Evolutionary conservation across 2,888 invertebrate species (phyloP), one percentile per base, ranked within the genome.

Genomic region (Nycteola revayana): DNA sequence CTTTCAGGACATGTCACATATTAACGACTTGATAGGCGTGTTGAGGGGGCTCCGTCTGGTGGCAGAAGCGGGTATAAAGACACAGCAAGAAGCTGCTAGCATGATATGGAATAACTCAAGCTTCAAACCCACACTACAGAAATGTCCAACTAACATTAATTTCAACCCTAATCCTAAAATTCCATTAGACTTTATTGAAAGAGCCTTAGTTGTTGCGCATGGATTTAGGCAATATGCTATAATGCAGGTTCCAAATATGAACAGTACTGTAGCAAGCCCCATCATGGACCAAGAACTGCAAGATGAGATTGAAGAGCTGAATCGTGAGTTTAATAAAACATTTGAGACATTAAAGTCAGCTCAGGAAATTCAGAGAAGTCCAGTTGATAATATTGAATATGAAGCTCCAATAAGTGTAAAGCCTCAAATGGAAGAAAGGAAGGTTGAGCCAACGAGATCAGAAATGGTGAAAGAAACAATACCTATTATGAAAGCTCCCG

Each of bases 61-160:
- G 31, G 83, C 90, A 22, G 91, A 92, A 63, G 94, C 94, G 25
- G 88, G 92, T 29, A 64, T 91, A 10, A 92, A 91, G 66, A 75
- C 93, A 40, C 94, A 95, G 68, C 90, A 92, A 63, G 88, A 91
- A 47, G 79, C 89, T 43, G 66, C 91, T 35, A 91, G 87, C 67
- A 77, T 89, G 49, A 71, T 93, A 53, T 92, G 94, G 91, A 86
- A 90, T 71, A 94, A 94, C 74, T 95, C 94, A 9, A 94, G 92
- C 69, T 58, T 94, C 24, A 92, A 90, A 64, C 84, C 89, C 27
- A 52, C 75, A 24, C 39, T 79, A 36, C 70, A 75, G 38, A 70
- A 46, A 34, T 78, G 80, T 43, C 55, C 74, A 17, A 72, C 80
- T 84, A 80, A 83, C 70, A 36, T 77, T 9, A 54, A 69, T 35